phyloP scores from a whole-genome alignment of 2,888 invertebrate species.

The Chymomyza amoena region DNA sequence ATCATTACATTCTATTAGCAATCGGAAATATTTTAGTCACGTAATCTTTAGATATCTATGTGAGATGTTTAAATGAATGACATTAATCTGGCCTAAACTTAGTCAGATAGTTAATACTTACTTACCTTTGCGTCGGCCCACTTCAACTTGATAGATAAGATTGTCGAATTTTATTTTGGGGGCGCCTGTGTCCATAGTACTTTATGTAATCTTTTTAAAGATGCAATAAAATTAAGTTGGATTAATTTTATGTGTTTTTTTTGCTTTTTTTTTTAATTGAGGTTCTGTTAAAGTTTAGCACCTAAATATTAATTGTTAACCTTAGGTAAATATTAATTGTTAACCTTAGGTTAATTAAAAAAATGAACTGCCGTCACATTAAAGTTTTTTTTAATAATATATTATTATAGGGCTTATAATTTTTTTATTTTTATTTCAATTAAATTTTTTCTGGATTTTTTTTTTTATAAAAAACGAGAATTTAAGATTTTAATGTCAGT shows the following conservation, averaged over 20 bases:
- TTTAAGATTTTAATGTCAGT: too few species aligned
- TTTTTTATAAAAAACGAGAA: not conserved
- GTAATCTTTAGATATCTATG: not conserved
- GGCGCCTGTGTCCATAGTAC: not conserved
- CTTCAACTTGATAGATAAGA: not conserved
- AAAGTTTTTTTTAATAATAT: not conserved
- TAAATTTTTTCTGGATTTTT: not conserved
- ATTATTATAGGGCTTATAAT: not conserved
- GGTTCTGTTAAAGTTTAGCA: not conserved
- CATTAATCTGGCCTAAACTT: not conserved
- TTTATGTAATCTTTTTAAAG: too few species aligned
- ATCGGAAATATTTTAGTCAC: not conserved
- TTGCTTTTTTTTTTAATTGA: not conserved
- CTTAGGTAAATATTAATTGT: not conserved
- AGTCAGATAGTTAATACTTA: not conserved
- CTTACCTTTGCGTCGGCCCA: conserved; percentile 17
- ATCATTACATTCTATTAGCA: not conserved
- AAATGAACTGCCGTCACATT: not conserved
- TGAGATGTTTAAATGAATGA: not conserved
- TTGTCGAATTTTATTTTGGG: not conserved
- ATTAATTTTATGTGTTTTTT: not conserved
- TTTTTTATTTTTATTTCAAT: not conserved
- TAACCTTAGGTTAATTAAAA: not conserved
- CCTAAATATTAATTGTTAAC: not conserved
- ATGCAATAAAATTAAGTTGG: too few species aligned